These are phyloP conservation scores for Chaetops frenatus DNA, from an alignment of 2,113 vertebrate genomes.

Conservation along the genomic window DNA sequence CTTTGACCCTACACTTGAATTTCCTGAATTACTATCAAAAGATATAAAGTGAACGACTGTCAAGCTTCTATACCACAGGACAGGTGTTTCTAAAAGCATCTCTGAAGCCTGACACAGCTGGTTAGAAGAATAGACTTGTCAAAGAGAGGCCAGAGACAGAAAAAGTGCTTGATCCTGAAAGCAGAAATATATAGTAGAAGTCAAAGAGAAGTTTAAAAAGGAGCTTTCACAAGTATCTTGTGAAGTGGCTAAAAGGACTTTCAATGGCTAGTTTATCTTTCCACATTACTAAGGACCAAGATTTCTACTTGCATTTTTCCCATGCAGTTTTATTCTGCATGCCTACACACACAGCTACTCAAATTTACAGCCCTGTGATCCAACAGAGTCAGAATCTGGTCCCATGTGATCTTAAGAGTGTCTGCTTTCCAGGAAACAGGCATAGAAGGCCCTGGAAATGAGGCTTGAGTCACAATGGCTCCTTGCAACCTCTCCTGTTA, in stretches of 20 bases:
- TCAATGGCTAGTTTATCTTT: not conserved
- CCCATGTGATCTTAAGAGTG: not conserved
- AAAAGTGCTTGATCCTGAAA: not conserved
- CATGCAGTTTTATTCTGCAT: not conserved
- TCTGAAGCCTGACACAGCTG: conserved; percentile 1
- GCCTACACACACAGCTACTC: rapidly evolving
- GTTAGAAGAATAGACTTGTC: not conserved
- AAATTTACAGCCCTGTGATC: not conserved
- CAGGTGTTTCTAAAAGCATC: conserved; percentile 27
- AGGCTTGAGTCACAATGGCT: not conserved
- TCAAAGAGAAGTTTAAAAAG: not conserved
- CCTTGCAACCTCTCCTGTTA: not conserved
- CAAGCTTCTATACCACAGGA: not conserved
- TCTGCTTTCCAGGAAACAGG: not conserved
- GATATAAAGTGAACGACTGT: not conserved
- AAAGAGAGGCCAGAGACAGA: not conserved
- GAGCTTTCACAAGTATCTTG: not conserved
- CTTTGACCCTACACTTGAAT: not conserved
- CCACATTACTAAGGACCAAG: not conserved
- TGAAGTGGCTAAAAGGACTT: not conserved
- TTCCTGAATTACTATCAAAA: not conserved
- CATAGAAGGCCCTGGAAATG: not conserved
- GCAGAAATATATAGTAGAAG: not conserved
- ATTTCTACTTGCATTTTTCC: not conserved
- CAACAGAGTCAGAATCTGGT: not conserved